Base-by-base conservation (phyloP, 2,797 vertebrate species). In the Sphaeramia orbicularis region DNA sequence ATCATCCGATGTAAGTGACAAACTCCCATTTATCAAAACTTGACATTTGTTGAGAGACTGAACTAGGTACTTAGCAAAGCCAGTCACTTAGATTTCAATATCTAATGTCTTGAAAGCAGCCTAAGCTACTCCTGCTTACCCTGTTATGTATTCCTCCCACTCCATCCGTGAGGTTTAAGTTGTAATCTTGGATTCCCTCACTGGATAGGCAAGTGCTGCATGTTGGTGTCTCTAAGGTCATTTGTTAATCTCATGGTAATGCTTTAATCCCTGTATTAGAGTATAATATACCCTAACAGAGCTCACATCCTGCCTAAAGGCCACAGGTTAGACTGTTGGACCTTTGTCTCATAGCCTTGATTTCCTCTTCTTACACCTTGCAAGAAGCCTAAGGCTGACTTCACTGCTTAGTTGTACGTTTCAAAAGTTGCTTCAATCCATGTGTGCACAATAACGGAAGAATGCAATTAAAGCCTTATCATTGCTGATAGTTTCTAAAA, bases 381-480 rank as follows among this genome's bases (percentile, higher is more conserved):
- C 1, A 54, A 61, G 51, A 72, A 60, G 48, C 49, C 56, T 35
- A 24, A 11, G 44, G 40, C 55, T 57, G 18, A 32, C 52, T 49
- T 66, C 59, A 60, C 47, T 13, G 49, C 59, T 75, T 64, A 66
- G 36, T 37, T 74, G 65, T 48, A 67, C 52, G 32, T 58, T 59
- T 35, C 62, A 51, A 60, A 14, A 50, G 10, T 79, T 72, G 77
- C 69, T 87, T 74, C 59, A 61, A 83, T 78, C 45, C 8, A 72
- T 41, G 13, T 61, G 44, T 51, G 62, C 79, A 86, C 69, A 90
- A 87, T 57, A 63, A 89, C 19, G 9, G 7, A 35, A 63, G 58
- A 76, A 80, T 76, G 53, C 61, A 90, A 86, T 78, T 70, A 84
- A 93, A 78, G 91, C 91, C 92, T 93, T 92, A 93, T 89, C 19